Evolutionary conservation across 2,113 vertebrate genomes (phyloP).

Genomic region (Prunella himalayana): DNA sequence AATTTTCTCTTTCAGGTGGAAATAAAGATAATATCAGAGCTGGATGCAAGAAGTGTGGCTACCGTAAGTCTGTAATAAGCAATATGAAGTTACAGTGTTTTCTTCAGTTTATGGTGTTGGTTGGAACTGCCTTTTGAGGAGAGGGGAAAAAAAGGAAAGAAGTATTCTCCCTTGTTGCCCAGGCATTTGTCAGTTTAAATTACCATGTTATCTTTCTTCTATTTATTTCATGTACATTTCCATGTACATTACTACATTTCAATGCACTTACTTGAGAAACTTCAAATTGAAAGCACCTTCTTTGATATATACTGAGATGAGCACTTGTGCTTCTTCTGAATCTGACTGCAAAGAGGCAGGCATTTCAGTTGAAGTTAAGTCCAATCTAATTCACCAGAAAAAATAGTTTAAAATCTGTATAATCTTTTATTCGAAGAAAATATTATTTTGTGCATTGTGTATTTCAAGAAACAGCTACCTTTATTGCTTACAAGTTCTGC

Average conservation of each 20-base stretch:
- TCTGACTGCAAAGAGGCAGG: neutral
- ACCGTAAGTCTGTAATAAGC: slow-evolving; percentile 85
- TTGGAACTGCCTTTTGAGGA: neutral
- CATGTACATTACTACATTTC: neutral
- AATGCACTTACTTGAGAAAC: neutral
- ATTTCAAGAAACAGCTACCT: neutral
- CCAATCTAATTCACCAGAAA: neutral
- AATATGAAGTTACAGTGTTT: neutral
- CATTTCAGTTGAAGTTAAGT: neutral
- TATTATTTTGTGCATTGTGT: neutral
- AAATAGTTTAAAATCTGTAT: neutral
- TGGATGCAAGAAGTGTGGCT: slow-evolving; percentile 97
- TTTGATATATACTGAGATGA: neutral
- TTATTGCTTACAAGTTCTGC: neutral
- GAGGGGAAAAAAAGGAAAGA: neutral
- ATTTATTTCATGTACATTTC: neutral
- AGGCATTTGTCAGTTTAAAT: neutral
- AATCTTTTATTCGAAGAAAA: neutral
- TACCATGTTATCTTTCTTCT: neutral
- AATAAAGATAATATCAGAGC: slow-evolving; percentile 97
- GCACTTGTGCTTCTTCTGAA: neutral
- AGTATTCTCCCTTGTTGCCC: neutral
- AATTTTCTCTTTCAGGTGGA: slow-evolving; percentile 77
- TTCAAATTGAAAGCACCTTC: neutral
- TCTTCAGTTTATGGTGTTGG: neutral